Base-by-base conservation (phyloP, 2,888 invertebrate genomes). In the Polymixis flavicincta region DNA sequence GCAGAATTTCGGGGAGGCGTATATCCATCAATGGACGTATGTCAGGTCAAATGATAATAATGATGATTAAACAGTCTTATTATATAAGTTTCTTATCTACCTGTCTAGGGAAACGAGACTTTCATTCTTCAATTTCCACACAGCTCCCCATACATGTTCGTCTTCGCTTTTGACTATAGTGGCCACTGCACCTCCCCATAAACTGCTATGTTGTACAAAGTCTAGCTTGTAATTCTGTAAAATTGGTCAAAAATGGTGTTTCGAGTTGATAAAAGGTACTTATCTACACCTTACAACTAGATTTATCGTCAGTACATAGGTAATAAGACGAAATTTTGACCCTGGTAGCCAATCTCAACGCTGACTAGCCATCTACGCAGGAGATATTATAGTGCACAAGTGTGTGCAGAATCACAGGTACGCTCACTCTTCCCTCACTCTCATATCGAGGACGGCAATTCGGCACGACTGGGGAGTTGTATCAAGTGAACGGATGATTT, bases 141-240 rank as follows among this genome's bases (percentile, higher is more conserved):
- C 54, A 52, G 85, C 83, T 59, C 85, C 82, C 80, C 82, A 83
- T 50, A 85, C 76, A 42, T 74, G 45, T 19, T 76, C 45, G 1
- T 61, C 59, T 9, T 74, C 59, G 55, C 57, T 69, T 17, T 78
- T 76, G 9, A 80, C 81, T 77, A 76, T 64, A 52, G 80, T 83
- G 57, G 81, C 84, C 17, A 83, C 78, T 42, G 84, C 74, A 25
- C 80, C 87, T 65, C 69, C 60, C 85, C 80, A 82, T 45, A 71
- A 59, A 22, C 37, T 19, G 37, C 45, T 68, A 67, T 57, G 76
- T 19, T 71, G 59, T 6, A 76, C 82, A 52, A 87, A 87, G 57
- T 82, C 86, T 52, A 86, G 42, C 70, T 57, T 76, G 54, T 85
- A 63, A 60, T 82, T 77, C 87, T 87, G 72, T 25, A 78, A 45